phyloP scores from a whole-genome alignment of 2,113 vertebrate species.

The Andinoacara biseriatus region DNA sequence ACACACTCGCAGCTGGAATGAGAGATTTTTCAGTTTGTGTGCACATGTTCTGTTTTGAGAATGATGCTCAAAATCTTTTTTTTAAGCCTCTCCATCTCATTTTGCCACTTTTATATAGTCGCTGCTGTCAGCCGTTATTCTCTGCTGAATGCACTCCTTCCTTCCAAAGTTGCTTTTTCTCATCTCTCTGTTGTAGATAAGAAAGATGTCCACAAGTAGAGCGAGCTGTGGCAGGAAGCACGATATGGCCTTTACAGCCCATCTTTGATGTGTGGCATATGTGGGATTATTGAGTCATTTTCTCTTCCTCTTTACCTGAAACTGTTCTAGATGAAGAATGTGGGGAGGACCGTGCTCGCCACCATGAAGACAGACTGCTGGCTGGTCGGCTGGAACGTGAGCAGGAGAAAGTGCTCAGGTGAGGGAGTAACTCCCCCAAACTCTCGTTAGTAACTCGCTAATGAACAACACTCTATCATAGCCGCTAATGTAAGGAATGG shows the following conservation, averaged over 20 bases:
- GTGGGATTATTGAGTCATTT: neutral
- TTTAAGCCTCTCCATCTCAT: conserved; percentile 32
- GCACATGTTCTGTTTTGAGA: conserved; percentile 3
- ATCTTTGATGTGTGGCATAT: neutral
- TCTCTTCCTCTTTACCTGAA: conserved; percentile 56
- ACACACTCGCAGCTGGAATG: conserved; percentile 46
- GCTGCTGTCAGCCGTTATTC: conserved; percentile 8
- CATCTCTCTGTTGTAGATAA: neutral
- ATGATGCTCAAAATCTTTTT: conserved; percentile 38
- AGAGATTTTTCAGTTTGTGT: conserved; percentile 8
- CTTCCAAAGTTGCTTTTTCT: neutral
- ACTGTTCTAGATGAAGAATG: conserved; percentile 86
- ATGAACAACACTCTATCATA: neutral
- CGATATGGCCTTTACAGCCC: neutral
- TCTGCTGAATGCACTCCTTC: neutral
- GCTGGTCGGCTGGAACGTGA: conserved; percentile 89
- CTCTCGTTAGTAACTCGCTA: neutral
- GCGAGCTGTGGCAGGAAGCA: neutral
- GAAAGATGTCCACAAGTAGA: neutral
- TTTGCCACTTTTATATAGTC: conserved; percentile 32
- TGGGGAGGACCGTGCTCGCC: conserved; percentile 84
- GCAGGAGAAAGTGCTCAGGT: conserved; percentile 96
- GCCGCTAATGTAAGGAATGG: neutral
- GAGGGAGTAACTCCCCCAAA: conserved; percentile 39
- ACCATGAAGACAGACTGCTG: conserved; percentile 87